These are phyloP conservation scores for Yoshiicerus persimilis DNA, from an alignment of 1,140 invertebrate genomes.

Conservation along the genomic window DNA sequence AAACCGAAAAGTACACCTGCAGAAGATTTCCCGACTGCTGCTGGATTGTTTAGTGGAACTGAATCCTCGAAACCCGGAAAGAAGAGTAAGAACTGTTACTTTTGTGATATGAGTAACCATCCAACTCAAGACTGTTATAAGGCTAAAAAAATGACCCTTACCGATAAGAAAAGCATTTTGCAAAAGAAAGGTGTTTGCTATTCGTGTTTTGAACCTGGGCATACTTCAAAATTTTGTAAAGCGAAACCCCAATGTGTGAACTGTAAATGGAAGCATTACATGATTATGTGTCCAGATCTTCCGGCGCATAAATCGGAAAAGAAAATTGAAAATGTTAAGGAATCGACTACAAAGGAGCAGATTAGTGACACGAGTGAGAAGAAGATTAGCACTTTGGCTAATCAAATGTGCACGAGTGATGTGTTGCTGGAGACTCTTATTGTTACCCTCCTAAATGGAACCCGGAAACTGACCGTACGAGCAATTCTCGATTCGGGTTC, in stretches of 20 bases:
- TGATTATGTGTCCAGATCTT: neutral
- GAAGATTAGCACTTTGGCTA: neutral
- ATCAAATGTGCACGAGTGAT: neutral
- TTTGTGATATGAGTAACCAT: no score
- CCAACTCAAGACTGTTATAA: no score
- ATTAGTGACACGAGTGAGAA: no score
- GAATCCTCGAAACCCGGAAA: no score
- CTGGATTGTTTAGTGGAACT: no score
- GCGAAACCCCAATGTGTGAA: neutral
- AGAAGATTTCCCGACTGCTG: no score
- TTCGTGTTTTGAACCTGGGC: neutral
- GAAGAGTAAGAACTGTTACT: no score
- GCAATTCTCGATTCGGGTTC: neutral
- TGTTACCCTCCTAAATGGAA: neutral
- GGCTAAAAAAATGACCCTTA: neutral
- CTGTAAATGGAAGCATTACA: neutral
- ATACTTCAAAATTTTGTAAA: neutral
- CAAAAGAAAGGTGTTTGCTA: neutral
- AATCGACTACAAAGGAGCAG: no score
- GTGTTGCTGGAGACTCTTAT: neutral
- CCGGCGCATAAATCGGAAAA: neutral
- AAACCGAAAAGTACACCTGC: no score
- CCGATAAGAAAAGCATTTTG: neutral
- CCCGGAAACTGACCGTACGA: neutral
- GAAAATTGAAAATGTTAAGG: neutral